A percentile compares a stretch with the other conserved stretches of the same genome.
Evolutionary conservation across 2,797 vertebrate genomes (phyloP).

Genomic region (Lophius americanus): DNA sequence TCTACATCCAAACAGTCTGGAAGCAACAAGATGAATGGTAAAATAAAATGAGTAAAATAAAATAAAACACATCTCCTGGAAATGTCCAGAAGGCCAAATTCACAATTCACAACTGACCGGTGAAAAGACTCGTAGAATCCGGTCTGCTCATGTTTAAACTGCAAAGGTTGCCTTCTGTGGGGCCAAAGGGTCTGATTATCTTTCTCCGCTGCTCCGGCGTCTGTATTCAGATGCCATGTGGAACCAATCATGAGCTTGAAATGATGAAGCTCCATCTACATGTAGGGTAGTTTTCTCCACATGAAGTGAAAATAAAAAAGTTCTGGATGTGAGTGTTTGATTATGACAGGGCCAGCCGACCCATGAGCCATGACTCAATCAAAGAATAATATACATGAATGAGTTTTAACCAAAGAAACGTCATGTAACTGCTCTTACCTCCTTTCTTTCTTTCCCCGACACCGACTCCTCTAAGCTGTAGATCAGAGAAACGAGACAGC

Average conservation of each 20-base stretch:
- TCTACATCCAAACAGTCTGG: constrained; percentile 1
- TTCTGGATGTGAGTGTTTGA: constrained; percentile 43
- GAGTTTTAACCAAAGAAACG: too few relatives aligned
- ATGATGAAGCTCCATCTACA: constrained; percentile 60
- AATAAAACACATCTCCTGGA: constrained; percentile 26
- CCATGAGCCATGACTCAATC: not conserved
- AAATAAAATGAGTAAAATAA: not conserved
- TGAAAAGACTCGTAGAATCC: constrained; percentile 16
- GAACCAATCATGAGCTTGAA: constrained; percentile 44
- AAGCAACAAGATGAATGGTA: constrained; percentile 12
- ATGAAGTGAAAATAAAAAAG: constrained; percentile 9
- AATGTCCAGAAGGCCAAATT: constrained; percentile 5
- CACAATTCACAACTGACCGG: constrained; percentile 22
- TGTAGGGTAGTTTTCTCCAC: constrained; percentile 39
- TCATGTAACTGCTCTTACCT: too few relatives aligned
- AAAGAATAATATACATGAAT: constrained; percentile 5
- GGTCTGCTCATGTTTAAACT: constrained; percentile 51
- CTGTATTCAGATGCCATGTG: constrained; percentile 59
- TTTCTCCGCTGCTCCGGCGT: constrained; percentile 52
- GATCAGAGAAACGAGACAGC: too few relatives aligned
- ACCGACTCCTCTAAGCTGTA: too few relatives aligned
- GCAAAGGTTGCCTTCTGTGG: constrained; percentile 38
- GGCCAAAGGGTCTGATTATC: constrained; percentile 50
- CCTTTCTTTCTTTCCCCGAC: too few relatives aligned
- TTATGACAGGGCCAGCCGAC: constrained; percentile 1